A percentile compares a stretch with the other conserved stretches of the same genome.
These are phyloP conservation scores for Planiliza haematocheilus DNA, from an alignment of 2,113 vertebrate species.

Conservation along the genomic window DNA sequence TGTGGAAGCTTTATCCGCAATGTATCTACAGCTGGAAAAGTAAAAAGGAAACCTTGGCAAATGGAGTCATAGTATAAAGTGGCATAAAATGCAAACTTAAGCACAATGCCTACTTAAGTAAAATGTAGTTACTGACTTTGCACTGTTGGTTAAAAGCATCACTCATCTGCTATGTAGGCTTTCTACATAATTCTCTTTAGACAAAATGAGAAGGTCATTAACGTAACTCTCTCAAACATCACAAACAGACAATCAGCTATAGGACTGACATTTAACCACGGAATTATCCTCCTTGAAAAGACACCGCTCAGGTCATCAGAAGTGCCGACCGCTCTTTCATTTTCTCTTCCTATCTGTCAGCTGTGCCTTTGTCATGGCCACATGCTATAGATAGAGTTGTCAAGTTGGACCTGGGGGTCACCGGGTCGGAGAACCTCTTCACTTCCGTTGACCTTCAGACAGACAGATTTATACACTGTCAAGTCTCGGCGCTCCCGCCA, in stretches of 20 bases:
- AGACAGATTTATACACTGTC: slow-evolving; percentile 83
- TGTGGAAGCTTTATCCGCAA: too few species aligned
- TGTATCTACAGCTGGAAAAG: too few species aligned
- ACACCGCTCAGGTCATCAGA: slow-evolving; percentile 53
- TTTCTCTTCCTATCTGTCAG: slow-evolving; percentile 61
- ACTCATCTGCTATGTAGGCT: neutral
- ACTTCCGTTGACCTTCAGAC: slow-evolving; percentile 84
- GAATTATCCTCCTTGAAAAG: slow-evolving; percentile 40
- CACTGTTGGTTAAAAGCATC: neutral
- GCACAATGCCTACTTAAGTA: neutral
- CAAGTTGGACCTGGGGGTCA: slow-evolving; percentile 75
- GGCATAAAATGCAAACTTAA: neutral
- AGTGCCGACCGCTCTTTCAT: slow-evolving; percentile 62
- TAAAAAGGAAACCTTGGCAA: neutral
- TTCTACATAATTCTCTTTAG: neutral
- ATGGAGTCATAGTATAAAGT: neutral
- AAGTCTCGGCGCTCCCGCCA: slow-evolving; percentile 39
- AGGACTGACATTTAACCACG: slow-evolving; percentile 50
- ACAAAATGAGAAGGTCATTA: neutral
- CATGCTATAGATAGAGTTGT: slow-evolving; percentile 82
- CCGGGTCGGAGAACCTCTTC: slow-evolving; percentile 77
- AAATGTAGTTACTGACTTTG: neutral
- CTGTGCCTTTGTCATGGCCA: slow-evolving; percentile 58
- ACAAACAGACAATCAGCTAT: slow-evolving; percentile 9
- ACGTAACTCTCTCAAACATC: slow-evolving; percentile 7